Evolutionary conservation across 2,113 vertebrate species (phyloP), one percentile per base, ranked within the genome.

Genomic region (Mystacornis crossleyi): DNA sequence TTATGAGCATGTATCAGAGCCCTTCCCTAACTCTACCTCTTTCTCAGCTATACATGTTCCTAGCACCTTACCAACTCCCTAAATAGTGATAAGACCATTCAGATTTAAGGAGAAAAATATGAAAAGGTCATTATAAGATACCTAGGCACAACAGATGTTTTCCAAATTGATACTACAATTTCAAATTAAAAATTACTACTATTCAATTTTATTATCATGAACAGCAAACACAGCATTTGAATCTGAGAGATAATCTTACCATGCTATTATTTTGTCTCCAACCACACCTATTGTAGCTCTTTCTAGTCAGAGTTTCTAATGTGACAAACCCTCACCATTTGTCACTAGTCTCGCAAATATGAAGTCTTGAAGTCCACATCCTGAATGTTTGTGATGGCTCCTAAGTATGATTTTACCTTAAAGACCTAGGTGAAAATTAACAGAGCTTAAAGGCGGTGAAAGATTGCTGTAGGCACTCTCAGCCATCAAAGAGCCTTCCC

Each of bases 401-500:
- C 45, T 86, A 96, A 89, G 53, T 40, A 57, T 19, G 19, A 72
- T 80, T 90, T 86, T 86, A 82, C 45, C 67, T 83, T 61, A 28
- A 86, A 90, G 40, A 83, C n/a, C 40, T n/a, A 53, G n/a, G 83
- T 91, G 54, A 88, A 86, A 90, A 94, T 65, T 75, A 80, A 51
- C 65, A 77, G 50, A 83, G 9, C 42, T 83, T 89, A 90, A 69
- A 60, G n/a, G 21, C 14, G 24, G 40, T 15, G 28, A 94, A 92
- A 78, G 77, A 45, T 61, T 93, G 75, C 82, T 88, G 18, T 75
- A 36, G 86, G 82, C 58, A 47, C 40, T 67, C 40, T 53, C 19
- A 72, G 54, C 50, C 57, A 67, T 90, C 79, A 86, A 75, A 90
- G 58, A 71, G 67, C 21, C 78, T 89, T 94, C 86, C 87, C 81